Percentiles rank a stretch among this genome's conserved stretches.
These are phyloP conservation scores for Agonopterix subpropinquella DNA, from an alignment of 2,888 invertebrate species.

Conservation along the genomic window DNA sequence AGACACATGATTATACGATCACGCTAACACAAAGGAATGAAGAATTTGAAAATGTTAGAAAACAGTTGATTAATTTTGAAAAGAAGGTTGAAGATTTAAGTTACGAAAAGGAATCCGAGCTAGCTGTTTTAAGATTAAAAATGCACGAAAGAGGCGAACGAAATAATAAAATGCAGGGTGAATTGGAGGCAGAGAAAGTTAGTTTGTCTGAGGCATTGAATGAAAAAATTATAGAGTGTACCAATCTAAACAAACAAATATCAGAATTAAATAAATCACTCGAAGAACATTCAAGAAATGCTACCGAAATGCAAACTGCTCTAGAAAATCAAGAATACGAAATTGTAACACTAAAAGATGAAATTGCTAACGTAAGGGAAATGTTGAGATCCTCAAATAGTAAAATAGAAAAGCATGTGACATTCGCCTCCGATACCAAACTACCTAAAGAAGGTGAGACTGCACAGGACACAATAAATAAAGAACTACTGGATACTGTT, in stretches of 20 bases:
- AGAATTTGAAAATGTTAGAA: constrained; percentile 59
- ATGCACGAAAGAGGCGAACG: constrained; percentile 62
- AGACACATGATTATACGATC: constrained; percentile 50
- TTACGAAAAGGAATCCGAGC: constrained; percentile 71
- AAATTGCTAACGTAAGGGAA: constrained; percentile 62
- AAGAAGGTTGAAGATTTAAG: constrained; percentile 63
- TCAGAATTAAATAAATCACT: constrained; percentile 68
- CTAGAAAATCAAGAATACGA: constrained; percentile 83
- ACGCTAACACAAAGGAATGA: constrained; percentile 50
- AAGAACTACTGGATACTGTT: constrained; percentile 51
- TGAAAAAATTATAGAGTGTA: constrained; percentile 63
- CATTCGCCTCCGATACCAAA: constrained; percentile 65
- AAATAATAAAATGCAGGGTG: constrained; percentile 37
- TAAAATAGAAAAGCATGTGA: constrained; percentile 63
- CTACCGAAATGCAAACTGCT: constrained; percentile 75
- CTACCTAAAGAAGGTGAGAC: constrained; percentile 25
- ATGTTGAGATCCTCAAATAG: constrained; percentile 39
- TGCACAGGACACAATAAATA: constrained; percentile 27
- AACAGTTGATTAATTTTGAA: constrained; percentile 54
- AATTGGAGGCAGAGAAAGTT: constrained; percentile 41
- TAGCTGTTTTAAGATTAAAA: constrained; percentile 69
- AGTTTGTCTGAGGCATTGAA: constrained; percentile 47
- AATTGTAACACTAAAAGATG: constrained; percentile 82
- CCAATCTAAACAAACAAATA: constrained; percentile 65
- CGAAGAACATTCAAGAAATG: constrained; percentile 72